Conservation (phyloP, 1,140 invertebrate species). For the Centruroides vittatus region DNA sequence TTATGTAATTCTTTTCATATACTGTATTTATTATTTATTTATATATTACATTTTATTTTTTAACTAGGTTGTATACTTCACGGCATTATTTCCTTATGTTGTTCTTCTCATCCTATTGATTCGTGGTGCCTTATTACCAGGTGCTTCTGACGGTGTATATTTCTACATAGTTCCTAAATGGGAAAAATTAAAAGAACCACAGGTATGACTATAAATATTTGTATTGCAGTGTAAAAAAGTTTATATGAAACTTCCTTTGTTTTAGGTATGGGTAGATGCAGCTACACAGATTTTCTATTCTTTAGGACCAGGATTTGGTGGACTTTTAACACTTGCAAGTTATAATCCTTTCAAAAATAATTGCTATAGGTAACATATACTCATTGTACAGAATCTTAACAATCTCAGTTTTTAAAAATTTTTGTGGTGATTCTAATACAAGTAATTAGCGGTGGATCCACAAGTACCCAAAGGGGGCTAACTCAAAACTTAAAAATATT, state of each 20-base stretch:
- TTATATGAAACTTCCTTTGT: no score
- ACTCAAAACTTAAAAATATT: not conserved
- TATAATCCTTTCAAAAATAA: slow-evolving; percentile 52
- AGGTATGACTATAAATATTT: slow-evolving; percentile 5
- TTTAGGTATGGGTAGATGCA: slow-evolving; percentile 57
- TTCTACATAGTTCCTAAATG: slow-evolving; percentile 43
- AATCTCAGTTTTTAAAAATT: not conserved
- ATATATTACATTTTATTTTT: not conserved
- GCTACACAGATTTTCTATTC: slow-evolving; percentile 75
- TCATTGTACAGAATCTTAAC: not conserved
- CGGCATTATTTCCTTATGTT: slow-evolving; percentile 38
- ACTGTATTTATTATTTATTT: no score
- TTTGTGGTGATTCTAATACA: no score
- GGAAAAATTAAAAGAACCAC: slow-evolving; percentile 18
- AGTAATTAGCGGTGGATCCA: not conserved
- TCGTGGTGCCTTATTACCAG: slow-evolving; percentile 45
- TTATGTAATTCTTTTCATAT: no score
- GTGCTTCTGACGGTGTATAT: slow-evolving; percentile 39
- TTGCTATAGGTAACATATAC: slow-evolving; percentile 1
- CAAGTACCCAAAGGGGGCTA: not conserved
- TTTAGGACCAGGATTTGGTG: slow-evolving; percentile 56
- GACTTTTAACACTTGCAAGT: slow-evolving; percentile 62
- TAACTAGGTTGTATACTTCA: slow-evolving; percentile 39
- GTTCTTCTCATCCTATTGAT: slow-evolving; percentile 56
- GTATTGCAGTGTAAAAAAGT: no score